Conservation (phyloP, 2,797 vertebrate genomes). For the Cyclopterus lumpus region DNA sequence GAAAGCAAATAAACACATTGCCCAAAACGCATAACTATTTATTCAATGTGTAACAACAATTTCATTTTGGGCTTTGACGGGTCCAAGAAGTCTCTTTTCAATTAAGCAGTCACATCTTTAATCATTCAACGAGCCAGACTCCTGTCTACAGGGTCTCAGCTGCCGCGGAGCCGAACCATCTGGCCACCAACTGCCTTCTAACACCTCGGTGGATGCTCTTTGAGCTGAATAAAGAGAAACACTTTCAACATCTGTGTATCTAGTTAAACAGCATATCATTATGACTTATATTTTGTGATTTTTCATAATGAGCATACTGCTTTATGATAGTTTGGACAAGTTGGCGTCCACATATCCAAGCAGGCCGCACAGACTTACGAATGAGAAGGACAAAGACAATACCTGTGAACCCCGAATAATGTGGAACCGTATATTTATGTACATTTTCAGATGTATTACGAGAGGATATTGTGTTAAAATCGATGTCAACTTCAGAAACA, state of each 20-base stretch:
- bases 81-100: not conserved
- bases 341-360: not conserved
- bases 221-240: slow-evolving; percentile 1
- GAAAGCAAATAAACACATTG: not conserved
- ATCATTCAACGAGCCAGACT: not conserved
- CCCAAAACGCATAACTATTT: not conserved
- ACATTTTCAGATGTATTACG: not conserved
- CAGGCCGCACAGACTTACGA: slow-evolving; percentile 6
- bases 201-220: not conserved
- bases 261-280: not conserved
- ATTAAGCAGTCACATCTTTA: not conserved
- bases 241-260: not conserved
- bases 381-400: not conserved
- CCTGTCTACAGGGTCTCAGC: slow-evolving; percentile 8
- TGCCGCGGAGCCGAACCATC: slow-evolving; percentile 17
- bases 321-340: not conserved
- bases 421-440: not conserved
- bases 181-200: slow-evolving; percentile 15
- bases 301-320: not conserved
- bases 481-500: not conserved
- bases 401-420: not conserved
- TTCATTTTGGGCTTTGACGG: not conserved
- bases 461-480: not conserved
- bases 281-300: not conserved
- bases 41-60: not conserved